phyloP scores from a whole-genome alignment of 2,113 vertebrate species.

The Grallaria varia region DNA sequence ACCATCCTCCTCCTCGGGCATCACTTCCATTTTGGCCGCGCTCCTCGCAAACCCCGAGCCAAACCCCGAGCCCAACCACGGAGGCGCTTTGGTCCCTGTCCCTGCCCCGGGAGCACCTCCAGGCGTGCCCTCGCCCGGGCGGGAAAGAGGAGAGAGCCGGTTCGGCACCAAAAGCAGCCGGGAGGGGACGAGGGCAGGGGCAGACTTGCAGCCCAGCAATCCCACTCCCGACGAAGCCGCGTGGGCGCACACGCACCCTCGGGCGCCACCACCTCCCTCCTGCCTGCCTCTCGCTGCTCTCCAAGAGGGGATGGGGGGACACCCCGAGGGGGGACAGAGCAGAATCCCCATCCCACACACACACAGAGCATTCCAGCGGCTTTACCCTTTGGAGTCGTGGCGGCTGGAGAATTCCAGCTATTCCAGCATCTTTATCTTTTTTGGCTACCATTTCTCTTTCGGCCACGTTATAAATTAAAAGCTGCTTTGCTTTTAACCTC shows the following conservation, averaged over 20 bases:
- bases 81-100: neutral
- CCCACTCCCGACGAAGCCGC: fast-evolving
- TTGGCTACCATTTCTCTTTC: conserved; percentile 34
- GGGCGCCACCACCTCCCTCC: neutral
- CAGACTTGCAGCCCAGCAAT: neutral
- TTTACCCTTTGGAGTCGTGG: conserved; percentile 46
- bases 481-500: conserved; percentile 50
- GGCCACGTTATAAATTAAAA: conserved; percentile 62
- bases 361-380: conserved; percentile 45
- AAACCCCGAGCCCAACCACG: neutral
- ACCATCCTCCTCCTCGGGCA: neutral
- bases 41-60: neutral
- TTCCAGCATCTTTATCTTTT: conserved; percentile 64
- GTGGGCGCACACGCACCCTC: fast-evolving
- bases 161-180: fast-evolving
- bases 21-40: neutral
- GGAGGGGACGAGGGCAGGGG: neutral
- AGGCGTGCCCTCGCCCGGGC: neutral
- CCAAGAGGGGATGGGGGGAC: neutral
- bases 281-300: neutral
- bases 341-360: neutral
- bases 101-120: neutral
- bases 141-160: too few species aligned
- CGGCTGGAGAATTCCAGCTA: conserved; percentile 67
- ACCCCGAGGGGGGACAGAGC: neutral